Conservation (phyloP, 2,113 vertebrate species). For the Echinops telfairi region DNA sequence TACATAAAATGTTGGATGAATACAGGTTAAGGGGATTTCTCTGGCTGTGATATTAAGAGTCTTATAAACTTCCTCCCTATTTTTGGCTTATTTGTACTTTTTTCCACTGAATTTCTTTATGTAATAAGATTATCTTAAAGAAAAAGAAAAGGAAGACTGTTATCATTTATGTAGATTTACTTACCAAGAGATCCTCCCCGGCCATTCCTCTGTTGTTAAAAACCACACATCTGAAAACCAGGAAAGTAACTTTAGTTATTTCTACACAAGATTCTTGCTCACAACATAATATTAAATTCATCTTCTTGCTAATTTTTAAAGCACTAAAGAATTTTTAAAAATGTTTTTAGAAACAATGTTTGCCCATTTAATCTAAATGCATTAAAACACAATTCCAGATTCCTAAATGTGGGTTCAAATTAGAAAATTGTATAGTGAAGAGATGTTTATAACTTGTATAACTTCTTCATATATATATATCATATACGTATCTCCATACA, state of each 20-base stretch:
- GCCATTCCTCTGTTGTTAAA: constrained; percentile 93
- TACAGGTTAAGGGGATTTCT: neutral
- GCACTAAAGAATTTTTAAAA: neutral
- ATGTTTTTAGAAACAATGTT: neutral
- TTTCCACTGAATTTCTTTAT: neutral
- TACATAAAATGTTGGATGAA: neutral
- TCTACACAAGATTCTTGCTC: constrained; percentile 48
- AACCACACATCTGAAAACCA: constrained; percentile 95
- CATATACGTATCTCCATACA: neutral
- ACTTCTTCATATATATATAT: neutral
- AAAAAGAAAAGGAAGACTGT: constrained; percentile 47
- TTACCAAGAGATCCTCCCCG: constrained; percentile 97
- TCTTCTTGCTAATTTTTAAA: constrained; percentile 4
- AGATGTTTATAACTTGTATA: constrained; percentile 23
- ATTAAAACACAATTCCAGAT: constrained; percentile 35
- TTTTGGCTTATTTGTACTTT: neutral
- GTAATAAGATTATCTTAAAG: constrained; percentile 41
- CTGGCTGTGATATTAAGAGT: constrained; percentile 14
- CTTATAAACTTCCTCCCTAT: constrained; percentile 5
- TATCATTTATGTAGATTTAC: constrained; percentile 81
- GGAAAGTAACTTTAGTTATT: constrained; percentile 78
- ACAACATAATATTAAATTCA: constrained; percentile 24
- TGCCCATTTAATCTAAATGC: constrained; percentile 28
- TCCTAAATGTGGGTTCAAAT: constrained; percentile 46
- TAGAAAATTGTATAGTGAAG: constrained; percentile 4